Base-by-base conservation (phyloP, 2,113 vertebrate species). In the Megaleporinus macrocephalus region DNA sequence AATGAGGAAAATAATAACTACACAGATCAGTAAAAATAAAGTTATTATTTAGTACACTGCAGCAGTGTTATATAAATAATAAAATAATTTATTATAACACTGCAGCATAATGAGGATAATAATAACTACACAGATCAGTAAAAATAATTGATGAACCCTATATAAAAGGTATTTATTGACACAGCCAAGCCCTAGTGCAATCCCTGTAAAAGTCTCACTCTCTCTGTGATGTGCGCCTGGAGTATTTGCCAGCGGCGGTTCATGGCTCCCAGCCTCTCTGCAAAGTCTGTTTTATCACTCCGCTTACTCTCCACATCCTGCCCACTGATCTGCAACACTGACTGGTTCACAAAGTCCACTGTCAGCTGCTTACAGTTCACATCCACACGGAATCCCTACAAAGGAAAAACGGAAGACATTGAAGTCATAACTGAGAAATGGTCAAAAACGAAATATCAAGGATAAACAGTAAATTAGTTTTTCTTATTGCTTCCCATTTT, bases 281-380 rank as follows among this genome's bases (percentile, higher is more conserved):
- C 98, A 78, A 98, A 99, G 87, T 99, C 96, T 0, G 98, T 99
- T 90, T 98, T 99, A 81, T 99, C 97, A 0, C 96, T 98, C 72
- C 98, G 96, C 76, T 98, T 98, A 86, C 95, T 97, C 90, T 98
- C 97, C 68, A 95, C 95, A 11, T 99, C 98, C 83, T 98, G 98
- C 79, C 94, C 95, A 78, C 96, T 95, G 84, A 97, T 95, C 51
- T 98, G 98, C 1, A 97, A 91, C 78, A 98, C 96, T 0, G 98
- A 98, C 84, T 99, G 98, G 89, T 99, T 99, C 87, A 99, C 97
- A 78, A 98, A 99, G 89, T 99, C 98, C 2, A 99, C 97, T 0
- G 97, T 99, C 91, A 99, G 81, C 88, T 99, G 98, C 84, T 99
- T 99, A 85, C 97, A 99, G 89, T 95, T 96, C 63, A 99, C 83